phyloP scores from a whole-genome alignment of 1,140 invertebrate species.

The Euglossa dilemma region DNA sequence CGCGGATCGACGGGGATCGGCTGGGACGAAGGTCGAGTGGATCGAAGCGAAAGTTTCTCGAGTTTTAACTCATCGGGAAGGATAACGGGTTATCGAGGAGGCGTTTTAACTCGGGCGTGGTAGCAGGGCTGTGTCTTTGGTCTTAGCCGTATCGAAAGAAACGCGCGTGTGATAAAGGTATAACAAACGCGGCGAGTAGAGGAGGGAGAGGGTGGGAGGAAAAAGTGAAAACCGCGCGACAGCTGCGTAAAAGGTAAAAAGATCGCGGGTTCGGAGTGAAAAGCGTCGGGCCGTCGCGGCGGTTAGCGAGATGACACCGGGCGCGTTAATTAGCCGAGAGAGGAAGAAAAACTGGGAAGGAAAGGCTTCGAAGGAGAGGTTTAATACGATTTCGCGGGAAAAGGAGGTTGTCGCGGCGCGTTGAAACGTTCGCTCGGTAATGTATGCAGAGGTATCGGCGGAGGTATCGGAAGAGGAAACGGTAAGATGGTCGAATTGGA shows the following conservation, averaged over 20 bases:
- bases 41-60: slow-evolving; percentile 6
- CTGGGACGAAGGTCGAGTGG: not conserved
- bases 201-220: not conserved
- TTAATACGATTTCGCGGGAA: slow-evolving; percentile 35
- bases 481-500: slow-evolving; percentile 31
- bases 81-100: no score
- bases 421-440: slow-evolving; percentile 32
- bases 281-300: slow-evolving; percentile 14
- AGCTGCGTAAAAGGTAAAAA: slow-evolving; percentile 29
- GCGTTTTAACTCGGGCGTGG: not conserved
- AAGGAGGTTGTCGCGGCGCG: slow-evolving; percentile 51
- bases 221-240: slow-evolving; percentile 27
- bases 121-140: not conserved
- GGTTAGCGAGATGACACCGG: not conserved
- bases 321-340: no score
- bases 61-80: not conserved
- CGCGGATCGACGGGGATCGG: not conserved
- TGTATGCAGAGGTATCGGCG: slow-evolving; percentile 36
- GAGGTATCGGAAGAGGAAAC: slow-evolving; percentile 43
- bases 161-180: not conserved
- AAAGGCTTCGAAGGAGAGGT: not conserved
- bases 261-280: slow-evolving; percentile 10
- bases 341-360: no score
- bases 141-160: slow-evolving; percentile 9
- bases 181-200: not conserved